These are phyloP conservation scores for Cassiopea xamachana DNA, from an alignment of 30 jellyfish, hydroid and myxozoan species.

Conservation along the genomic window DNA sequence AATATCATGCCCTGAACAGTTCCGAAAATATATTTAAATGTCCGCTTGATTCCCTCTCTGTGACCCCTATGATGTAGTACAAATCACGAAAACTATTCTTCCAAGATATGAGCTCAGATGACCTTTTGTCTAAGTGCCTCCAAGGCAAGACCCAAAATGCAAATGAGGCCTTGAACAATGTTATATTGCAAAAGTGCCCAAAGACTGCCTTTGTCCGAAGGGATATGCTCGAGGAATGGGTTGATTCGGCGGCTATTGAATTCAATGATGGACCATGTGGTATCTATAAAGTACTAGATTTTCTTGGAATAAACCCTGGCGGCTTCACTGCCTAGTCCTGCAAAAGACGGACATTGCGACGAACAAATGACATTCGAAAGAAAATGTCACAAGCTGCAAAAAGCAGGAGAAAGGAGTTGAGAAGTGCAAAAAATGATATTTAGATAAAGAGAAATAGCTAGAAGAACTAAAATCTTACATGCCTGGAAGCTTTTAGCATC, in stretches of 20 bases:
- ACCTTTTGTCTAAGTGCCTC: conserved; percentile 24
- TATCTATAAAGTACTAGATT: background rate
- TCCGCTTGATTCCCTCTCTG: too few relatives aligned
- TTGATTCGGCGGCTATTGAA: background rate
- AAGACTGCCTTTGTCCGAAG: background rate
- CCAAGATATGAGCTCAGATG: conserved; percentile 13
- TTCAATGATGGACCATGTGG: background rate
- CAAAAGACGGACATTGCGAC: background rate
- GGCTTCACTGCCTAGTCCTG: background rate
- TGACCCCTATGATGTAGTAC: too few relatives aligned
- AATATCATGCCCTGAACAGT: too few relatives aligned
- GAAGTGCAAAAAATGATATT: background rate
- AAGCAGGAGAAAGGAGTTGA: background rate
- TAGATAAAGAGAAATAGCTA: background rate
- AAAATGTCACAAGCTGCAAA: background rate
- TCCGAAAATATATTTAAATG: too few relatives aligned
- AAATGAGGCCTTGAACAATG: conserved; percentile 32
- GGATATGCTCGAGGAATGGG: background rate
- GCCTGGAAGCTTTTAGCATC: background rate
- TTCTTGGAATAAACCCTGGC: background rate
- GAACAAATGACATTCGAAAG: background rate
- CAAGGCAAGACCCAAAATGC: conserved; percentile 58
- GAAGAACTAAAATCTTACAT: background rate
- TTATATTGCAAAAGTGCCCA: conserved; percentile 42
- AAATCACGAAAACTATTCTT: conserved; percentile 30